phyloP scores from a whole-genome alignment of 2,797 vertebrate species.

The Vultur gryphus region DNA sequence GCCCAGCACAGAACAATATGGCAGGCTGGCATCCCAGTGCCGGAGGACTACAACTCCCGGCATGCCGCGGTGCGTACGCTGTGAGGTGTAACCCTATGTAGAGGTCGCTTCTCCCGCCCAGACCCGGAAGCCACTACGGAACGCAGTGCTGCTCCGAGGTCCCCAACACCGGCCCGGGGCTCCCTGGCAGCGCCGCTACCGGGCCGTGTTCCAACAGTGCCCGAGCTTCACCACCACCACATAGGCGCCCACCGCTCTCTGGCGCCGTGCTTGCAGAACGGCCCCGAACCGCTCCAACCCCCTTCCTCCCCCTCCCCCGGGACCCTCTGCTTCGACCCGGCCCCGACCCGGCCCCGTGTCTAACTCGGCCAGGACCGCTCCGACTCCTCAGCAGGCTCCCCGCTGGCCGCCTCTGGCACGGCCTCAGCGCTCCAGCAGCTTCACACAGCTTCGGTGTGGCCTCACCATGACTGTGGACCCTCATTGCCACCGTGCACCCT shows the following conservation, averaged over 20 bases:
- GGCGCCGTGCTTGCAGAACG: background rate
- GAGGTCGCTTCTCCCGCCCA: background rate
- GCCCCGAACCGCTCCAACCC: background rate
- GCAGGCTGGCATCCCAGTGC: background rate
- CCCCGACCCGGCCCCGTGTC: background rate
- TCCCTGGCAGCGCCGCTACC: no score
- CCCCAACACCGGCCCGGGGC: background rate
- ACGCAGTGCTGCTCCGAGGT: background rate
- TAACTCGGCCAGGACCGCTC: background rate
- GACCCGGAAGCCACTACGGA: background rate
- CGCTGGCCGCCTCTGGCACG: background rate
- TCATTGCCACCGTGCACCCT: background rate
- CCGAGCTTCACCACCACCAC: background rate
- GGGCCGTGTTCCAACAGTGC: background rate
- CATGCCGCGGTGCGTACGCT: background rate
- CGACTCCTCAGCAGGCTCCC: background rate
- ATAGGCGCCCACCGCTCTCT: background rate
- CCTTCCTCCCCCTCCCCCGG: no score
- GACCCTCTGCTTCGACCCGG: background rate
- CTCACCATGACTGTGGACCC: background rate
- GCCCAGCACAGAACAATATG: background rate
- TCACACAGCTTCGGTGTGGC: background rate
- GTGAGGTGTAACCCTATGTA: background rate
- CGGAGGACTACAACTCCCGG: background rate
- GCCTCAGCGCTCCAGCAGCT: background rate